Base-by-base conservation (phyloP, 2,113 vertebrate species). In the Chaetodon trifascialis region DNA sequence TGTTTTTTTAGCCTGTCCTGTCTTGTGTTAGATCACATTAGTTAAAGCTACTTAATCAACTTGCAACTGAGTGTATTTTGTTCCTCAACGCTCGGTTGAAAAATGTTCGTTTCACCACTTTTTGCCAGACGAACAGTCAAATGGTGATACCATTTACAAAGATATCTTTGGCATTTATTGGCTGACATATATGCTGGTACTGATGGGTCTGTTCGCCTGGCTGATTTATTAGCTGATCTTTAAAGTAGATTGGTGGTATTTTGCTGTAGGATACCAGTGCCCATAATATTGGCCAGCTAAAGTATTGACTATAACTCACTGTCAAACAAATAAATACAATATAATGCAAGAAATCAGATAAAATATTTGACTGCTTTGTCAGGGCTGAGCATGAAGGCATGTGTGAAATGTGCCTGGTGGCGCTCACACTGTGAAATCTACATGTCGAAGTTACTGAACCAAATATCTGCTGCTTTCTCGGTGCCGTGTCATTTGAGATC, bases 401-500 rank as follows among this genome's bases (percentile, higher is more conserved):
- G 44, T 81, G 42, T 78, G 38, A 72, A 67, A 62, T 76, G 46
- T 65, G 19, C n/a, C 21, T 21, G 25, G 36, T 64, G 44, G 56
- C 52, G 72, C 40, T 75, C 59, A 60, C 55, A 54, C 77, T 52
- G 46, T 76, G 44, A 72, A 68, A 62, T 67, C 76, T 88, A 80
- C 80, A 66, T 73, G 69, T 70, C 49, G 73, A 64, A 68, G 65
- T 77, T 11, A 51, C 76, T 69, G 63, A 88, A 92, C 56, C 83
- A 72, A 78, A 89, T 81, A 82, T 56, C 67, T 52, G 23, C 73
- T 81, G 69, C 66, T 71, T 78, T 71, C 55, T 46, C 23, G 54
- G 76, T 92, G 86, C 88, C 86, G 10, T 89, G 90, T 87, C 85
- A 84, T 89, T 67, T 77, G 88, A 89, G 88, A 88, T 72, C 65